Percentiles rank a stretch among this genome's conserved stretches.
phyloP scores from a whole-genome alignment of 2,888 invertebrate species.

The Matsumyia berberina region DNA sequence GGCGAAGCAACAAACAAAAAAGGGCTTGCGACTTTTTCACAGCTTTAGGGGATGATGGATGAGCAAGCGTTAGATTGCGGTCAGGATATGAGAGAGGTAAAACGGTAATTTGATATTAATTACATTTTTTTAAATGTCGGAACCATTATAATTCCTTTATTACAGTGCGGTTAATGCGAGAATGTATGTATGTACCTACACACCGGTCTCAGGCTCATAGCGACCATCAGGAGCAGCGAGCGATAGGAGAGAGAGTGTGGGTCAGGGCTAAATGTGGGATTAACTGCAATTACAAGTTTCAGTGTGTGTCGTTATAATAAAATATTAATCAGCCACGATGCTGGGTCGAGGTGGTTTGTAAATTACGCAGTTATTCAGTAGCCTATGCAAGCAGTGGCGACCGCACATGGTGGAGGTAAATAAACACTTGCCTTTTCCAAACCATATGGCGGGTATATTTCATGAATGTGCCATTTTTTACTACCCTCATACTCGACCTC shows the following conservation, averaged over 20 bases:
- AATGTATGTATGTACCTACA: conserved; percentile 6
- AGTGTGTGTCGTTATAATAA: conserved; percentile 57
- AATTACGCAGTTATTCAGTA: conserved; percentile 68
- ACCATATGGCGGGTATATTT: conserved; percentile 61
- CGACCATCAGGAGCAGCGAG: conserved; percentile 4
- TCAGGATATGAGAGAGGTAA: conserved; percentile 28
- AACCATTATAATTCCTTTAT: conserved; percentile 50
- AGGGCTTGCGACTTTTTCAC: conserved; percentile 25
- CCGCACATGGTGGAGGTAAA: conserved; percentile 61
- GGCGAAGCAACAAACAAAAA: conserved; percentile 7
- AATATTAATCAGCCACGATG: conserved; percentile 70
- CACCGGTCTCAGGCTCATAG: not conserved
- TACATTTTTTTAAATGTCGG: conserved; percentile 47
- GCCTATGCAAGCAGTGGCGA: conserved; percentile 29
- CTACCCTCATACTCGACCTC: conserved; percentile 14
- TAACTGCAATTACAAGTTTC: conserved; percentile 64
- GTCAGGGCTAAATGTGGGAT: conserved; percentile 69
- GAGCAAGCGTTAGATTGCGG: conserved; percentile 46
- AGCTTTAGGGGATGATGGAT: conserved; percentile 25
- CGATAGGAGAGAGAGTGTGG: conserved; percentile 35
- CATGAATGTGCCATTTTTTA: conserved; percentile 52
- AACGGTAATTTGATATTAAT: conserved; percentile 64
- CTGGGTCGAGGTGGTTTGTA: conserved; percentile 67
- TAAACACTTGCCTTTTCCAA: conserved; percentile 58
- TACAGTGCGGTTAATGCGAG: conserved; percentile 52